Evolutionary conservation across 2,888 invertebrate species (phyloP), one percentile per base, ranked within the genome.

Genomic region (Erynnis tages): DNA sequence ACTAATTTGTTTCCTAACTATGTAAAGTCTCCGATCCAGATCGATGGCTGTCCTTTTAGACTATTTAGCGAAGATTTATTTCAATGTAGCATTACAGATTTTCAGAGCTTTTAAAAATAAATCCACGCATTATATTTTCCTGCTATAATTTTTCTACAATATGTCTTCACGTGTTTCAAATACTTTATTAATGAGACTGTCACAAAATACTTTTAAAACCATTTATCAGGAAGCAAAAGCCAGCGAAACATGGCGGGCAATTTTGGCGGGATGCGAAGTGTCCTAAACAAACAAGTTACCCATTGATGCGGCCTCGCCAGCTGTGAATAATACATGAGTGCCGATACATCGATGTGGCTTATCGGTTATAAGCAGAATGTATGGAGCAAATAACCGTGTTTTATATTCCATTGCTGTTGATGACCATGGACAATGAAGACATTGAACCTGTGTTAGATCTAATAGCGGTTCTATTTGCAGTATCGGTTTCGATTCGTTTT

Each of bases 241-340:
- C 29, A n/a, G 29, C 44, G 11, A 6, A 17, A 35, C 46, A 16
- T 35, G 25, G 35, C 25, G 8, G 13, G 13, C 43, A 27, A 41
- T 25, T 45, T 38, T 37, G 11, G 8, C 10, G 19, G 27, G 34
- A 25, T 17, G 8, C 19, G 11, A 21, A 8, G 29, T 35, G 11
- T 47, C 47, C 47, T 47, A 47, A 47, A 47, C 29, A 47, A 47
- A 47, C 47, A 47, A 47, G 19, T 37, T 10, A 17, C 17, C 29
- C 29, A 29, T 19, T 38, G 37, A 47, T 47, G 29, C 5, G 37
- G 17, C n/a, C 7, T 17, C 37, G 37, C 19, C 13, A 13, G n/a
- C 11, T 29, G 29, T 29, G 29, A 17, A 35, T 35, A 25, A 46
- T 38, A 37, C 29, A 29, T 38, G 43, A 41, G 7, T 8, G 14